Conservation (phyloP, 2,797 vertebrate genomes). For the Nannoperca australis region DNA sequence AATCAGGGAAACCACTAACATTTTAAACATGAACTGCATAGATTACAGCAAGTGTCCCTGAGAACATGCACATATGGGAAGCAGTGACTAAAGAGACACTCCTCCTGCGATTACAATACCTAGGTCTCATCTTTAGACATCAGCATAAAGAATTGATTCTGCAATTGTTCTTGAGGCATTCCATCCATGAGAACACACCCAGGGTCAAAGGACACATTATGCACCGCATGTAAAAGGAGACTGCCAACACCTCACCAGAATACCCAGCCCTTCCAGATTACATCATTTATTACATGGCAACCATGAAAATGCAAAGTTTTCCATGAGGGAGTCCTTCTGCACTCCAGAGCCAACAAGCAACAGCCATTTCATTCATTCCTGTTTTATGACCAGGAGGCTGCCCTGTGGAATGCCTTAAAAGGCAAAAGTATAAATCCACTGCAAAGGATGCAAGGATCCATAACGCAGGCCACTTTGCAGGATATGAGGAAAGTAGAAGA, state of each 20-base stretch:
- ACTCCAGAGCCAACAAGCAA: slow-evolving; percentile 58
- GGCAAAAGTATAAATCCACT: slow-evolving; percentile 85
- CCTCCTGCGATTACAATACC: slow-evolving; percentile 21
- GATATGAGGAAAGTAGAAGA: slow-evolving; percentile 55
- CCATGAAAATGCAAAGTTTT: slow-evolving; percentile 77
- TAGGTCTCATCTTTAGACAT: not conserved
- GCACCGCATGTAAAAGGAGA: slow-evolving; percentile 19
- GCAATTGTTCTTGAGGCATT: slow-evolving; percentile 30
- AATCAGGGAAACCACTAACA: slow-evolving; percentile 4
- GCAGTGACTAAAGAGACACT: not conserved
- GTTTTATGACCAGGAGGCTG: slow-evolving; percentile 72
- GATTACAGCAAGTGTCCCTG: not conserved
- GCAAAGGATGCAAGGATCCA: slow-evolving; percentile 72
- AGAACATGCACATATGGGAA: not conserved
- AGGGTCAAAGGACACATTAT: slow-evolving; percentile 60
- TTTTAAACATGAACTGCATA: not conserved
- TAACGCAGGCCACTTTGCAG: slow-evolving; percentile 65
- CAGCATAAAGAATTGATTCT: not conserved
- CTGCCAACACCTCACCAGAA: slow-evolving; percentile 38
- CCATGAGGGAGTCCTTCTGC: slow-evolving; percentile 68
- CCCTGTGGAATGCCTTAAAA: slow-evolving; percentile 84
- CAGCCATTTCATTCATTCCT: slow-evolving; percentile 80
- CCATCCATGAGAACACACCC: slow-evolving; percentile 60
- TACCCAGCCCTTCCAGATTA: slow-evolving; percentile 61
- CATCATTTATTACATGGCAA: slow-evolving; percentile 74